Evolutionary conservation across 2,797 vertebrate species (phyloP).

Genomic region (Gobio occitaniae): DNA sequence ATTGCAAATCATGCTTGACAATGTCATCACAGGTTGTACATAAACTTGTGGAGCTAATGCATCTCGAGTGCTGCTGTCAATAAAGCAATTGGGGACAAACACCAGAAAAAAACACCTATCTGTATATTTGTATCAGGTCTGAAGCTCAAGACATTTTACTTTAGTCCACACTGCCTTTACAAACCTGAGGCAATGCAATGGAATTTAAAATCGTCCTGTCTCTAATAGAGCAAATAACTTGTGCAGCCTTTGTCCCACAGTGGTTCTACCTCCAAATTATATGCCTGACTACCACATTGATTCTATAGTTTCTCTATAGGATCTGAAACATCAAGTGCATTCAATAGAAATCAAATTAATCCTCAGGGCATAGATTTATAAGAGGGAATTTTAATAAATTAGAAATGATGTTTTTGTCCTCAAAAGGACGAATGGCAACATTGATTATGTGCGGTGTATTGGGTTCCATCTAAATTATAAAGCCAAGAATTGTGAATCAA

Average conservation of each 20-base stretch:
- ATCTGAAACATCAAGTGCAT: constrained; percentile 37
- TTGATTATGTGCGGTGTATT: constrained; percentile 40
- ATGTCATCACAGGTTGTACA: not conserved
- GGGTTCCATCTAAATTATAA: constrained; percentile 38
- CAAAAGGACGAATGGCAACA: constrained; percentile 25
- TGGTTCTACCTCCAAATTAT: constrained; percentile 13
- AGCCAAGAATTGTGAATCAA: constrained; percentile 33
- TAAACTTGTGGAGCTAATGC: not conserved
- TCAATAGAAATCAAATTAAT: constrained; percentile 39
- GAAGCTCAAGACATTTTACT: constrained; percentile 4
- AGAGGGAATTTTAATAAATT: constrained; percentile 35
- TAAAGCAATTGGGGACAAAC: not conserved
- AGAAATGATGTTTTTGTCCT: constrained; percentile 40
- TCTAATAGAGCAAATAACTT: constrained; percentile 6
- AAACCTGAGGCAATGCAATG: constrained; percentile 25
- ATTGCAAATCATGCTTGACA: not conserved
- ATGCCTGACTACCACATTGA: not conserved
- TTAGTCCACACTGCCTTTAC: constrained; percentile 9
- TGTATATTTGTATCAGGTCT: not conserved
- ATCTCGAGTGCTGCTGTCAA: not conserved
- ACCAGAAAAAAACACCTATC: not conserved
- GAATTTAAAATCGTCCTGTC: constrained; percentile 22
- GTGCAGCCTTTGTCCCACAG: not conserved
- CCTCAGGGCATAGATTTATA: constrained; percentile 40
- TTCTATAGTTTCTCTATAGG: not conserved